phyloP scores from a whole-genome alignment of 2,888 invertebrate genomes.

The Lochmaea capreae region DNA sequence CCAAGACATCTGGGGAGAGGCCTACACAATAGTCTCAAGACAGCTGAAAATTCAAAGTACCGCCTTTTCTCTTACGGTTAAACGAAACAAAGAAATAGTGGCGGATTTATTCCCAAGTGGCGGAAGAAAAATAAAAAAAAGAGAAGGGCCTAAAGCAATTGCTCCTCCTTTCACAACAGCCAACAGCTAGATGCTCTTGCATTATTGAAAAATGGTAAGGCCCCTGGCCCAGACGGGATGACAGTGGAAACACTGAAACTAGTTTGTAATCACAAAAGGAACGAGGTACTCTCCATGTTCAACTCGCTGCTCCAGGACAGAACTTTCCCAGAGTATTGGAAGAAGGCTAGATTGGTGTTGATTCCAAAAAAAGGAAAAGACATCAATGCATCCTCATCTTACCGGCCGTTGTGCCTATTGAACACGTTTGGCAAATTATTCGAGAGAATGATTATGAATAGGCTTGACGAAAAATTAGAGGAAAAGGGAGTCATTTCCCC shows the following conservation, averaged over 20 bases:
- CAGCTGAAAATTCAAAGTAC: not conserved
- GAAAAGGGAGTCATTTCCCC: slow-evolving; percentile 8
- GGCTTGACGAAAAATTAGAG: not conserved
- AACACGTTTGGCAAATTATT: slow-evolving; percentile 32
- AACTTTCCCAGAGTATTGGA: too few relatives aligned
- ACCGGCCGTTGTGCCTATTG: slow-evolving; percentile 39
- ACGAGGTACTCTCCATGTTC: too few relatives aligned
- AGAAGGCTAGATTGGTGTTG: too few relatives aligned
- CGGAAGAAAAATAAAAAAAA: not conserved
- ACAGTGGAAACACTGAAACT: too few relatives aligned
- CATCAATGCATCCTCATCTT: too few relatives aligned
- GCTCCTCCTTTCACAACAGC: too few relatives aligned
- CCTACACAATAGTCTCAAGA: not conserved
- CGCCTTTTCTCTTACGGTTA: not conserved
- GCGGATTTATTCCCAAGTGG: not conserved
- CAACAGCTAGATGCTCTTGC: not conserved
- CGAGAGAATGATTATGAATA: slow-evolving; percentile 30
- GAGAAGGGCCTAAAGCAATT: not conserved
- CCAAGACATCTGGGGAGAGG: not conserved
- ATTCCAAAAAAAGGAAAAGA: too few relatives aligned
- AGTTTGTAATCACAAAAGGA: too few relatives aligned
- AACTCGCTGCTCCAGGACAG: too few relatives aligned
- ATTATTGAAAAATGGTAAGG: not conserved
- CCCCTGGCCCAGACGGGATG: too few relatives aligned
- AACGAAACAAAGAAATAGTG: not conserved